Evolutionary conservation across 1,140 invertebrate genomes (phyloP), one percentile per base, ranked within the genome.

Genomic region (Maconellicoccus hirsutus): DNA sequence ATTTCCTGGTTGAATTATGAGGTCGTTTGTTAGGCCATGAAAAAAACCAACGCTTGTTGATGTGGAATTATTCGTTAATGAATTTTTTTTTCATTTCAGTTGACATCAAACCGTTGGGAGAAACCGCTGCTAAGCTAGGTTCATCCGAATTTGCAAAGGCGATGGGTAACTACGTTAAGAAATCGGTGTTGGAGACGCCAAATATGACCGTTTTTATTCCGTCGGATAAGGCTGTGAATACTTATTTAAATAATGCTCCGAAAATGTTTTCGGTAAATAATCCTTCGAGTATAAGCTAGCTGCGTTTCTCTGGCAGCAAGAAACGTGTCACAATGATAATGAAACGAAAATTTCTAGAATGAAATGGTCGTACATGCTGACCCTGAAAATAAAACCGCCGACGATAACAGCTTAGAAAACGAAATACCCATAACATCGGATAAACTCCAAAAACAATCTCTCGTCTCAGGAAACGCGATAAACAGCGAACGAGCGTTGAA

Each of bases 401-500:
- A 33, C 27, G 16, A 26, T 42, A 19, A 52, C 16, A 59, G 70
- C 59, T 23, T 27, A 63, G 29, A 52, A 71, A 23, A 71, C 61
- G n/a, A 39, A 69, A 22, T 70, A 59, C 52, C 70, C 71, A 27
- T 71, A 72, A 29, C 25, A n/a, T 26, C 12, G 16, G 66, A 70
- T 22, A 10, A 61, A 61, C 3, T 14, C 10, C 4, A 22, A 42
- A 25, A 71, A 22, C 39, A 27, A 25, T 27, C 52, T 2, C 8
- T 16, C 23, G 42, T 22, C 29, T 70, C 26, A 27, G 72, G 71
- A 27, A 72, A 22, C 14, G 29, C 52, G 22, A 71, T 59, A 14
- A 72, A 72, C 69, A 72, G 69, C 25, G 72, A 73, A 52, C 59
- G 79, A 14, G 59, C 81, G 1, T 74, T 80, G 39, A 75, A 78